Percentiles rank a stretch among this genome's conserved stretches.
Conservation (phyloP, 2,113 vertebrate species). For the Paracanthobrama guichenoti region DNA sequence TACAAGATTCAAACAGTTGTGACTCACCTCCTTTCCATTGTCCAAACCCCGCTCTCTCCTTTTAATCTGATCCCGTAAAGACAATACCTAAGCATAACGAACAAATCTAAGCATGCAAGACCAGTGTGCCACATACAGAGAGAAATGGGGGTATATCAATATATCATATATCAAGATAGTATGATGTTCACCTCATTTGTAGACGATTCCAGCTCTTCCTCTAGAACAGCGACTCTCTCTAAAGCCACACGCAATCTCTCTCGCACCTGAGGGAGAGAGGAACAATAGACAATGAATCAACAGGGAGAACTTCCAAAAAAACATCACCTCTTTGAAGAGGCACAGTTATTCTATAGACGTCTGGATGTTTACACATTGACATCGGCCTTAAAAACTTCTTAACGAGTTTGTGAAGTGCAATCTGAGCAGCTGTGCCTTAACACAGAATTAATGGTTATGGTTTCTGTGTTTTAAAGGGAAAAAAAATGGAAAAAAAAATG, state of each 20-base stretch:
- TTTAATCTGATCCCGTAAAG: conserved; percentile 78
- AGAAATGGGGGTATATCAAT: not conserved
- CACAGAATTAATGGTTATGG: not conserved
- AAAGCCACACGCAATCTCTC: conserved; percentile 88
- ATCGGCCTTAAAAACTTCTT: not conserved
- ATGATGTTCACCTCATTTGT: conserved; percentile 81
- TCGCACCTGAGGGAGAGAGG: conserved; percentile 77
- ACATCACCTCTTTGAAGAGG: not conserved
- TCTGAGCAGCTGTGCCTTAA: not conserved
- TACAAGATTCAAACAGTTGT: not conserved
- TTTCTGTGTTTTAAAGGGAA: not conserved
- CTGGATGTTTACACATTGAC: not conserved
- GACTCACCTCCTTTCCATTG: conserved; percentile 77
- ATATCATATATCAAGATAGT: not conserved
- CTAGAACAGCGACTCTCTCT: conserved; percentile 84
- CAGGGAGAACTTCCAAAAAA: not conserved
- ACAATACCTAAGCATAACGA: conserved; percentile 65
- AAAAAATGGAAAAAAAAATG: not conserved
- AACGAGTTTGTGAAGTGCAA: not conserved
- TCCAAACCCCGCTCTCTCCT: conserved; percentile 77
- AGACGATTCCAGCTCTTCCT: conserved; percentile 88
- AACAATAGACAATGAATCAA: not conserved
- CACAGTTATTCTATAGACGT: not conserved
- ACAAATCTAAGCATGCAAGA: conserved; percentile 34
- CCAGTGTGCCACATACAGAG: conserved; percentile 11